phyloP scores from a whole-genome alignment of 1,140 invertebrate species.

The Hydropsyche tenuis region DNA sequence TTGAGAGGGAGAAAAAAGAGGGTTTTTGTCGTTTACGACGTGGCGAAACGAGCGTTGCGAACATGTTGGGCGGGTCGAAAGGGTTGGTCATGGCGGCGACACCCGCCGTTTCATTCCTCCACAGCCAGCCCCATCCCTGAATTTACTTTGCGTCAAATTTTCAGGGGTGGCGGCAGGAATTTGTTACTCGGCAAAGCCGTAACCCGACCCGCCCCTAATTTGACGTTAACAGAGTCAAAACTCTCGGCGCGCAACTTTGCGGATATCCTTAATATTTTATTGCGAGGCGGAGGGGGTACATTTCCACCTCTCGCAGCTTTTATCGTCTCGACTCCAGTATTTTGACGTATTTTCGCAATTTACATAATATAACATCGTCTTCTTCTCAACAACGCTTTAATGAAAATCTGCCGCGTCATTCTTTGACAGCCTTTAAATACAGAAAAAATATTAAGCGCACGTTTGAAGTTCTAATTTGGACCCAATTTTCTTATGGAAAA shows the following conservation, averaged over 20 bases:
- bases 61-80: not conserved
- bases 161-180: constrained; percentile 40
- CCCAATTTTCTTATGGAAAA: too few species aligned
- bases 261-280: constrained; percentile 50
- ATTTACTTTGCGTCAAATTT: constrained; percentile 51
- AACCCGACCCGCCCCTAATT: constrained; percentile 48
- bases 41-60: constrained; percentile 22
- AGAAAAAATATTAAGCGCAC: too few species aligned
- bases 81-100: constrained; percentile 3
- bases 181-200: constrained; percentile 46
- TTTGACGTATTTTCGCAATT: constrained; percentile 48
- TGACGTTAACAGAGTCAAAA: constrained; percentile 51
- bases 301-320: not conserved
- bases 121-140: not conserved
- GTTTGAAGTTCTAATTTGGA: too few species aligned
- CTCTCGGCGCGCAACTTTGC: constrained; percentile 46
- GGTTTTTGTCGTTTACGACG: constrained; percentile 34
- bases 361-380: constrained; percentile 45
- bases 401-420: constrained; percentile 46
- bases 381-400: constrained; percentile 42
- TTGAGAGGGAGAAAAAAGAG: constrained; percentile 12
- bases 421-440: constrained; percentile 16
- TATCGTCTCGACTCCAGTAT: constrained; percentile 7
- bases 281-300: constrained; percentile 1
- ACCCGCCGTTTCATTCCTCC: constrained; percentile 8